Evolutionary conservation across 2,113 vertebrate species (phyloP).

Genomic region (Ciconia maguari): DNA sequence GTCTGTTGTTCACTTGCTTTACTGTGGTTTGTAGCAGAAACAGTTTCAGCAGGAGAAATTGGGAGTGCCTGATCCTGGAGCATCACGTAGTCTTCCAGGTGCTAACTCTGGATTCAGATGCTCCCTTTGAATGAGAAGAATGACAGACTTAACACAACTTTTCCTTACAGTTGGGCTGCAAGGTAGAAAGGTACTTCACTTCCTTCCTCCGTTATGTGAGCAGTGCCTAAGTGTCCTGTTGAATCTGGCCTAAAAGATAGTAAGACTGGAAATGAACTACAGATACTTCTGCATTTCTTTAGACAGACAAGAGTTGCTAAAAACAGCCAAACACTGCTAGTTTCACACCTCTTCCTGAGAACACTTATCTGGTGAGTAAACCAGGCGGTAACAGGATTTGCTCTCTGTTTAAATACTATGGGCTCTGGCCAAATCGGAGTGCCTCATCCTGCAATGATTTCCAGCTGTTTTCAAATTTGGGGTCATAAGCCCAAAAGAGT

Average conservation of each 20-base stretch:
- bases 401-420: neutral
- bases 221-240: neutral
- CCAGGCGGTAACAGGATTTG: neutral
- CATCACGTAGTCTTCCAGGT: accelerated
- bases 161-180: neutral
- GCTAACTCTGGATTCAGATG: neutral
- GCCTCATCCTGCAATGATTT: neutral
- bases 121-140: neutral
- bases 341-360: neutral
- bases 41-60: neutral
- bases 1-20: neutral
- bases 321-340: neutral
- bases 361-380: neutral
- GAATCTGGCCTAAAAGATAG: neutral
- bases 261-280: neutral
- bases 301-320: neutral
- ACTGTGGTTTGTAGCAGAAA: neutral
- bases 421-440: neutral
- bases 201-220: neutral
- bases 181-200: neutral
- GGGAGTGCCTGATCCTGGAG: neutral
- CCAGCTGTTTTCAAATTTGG: neutral
- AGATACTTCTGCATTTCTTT: neutral
- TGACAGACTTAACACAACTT: neutral
- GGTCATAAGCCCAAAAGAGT: neutral